These are phyloP conservation scores for Indicator indicator DNA, from an alignment of 2,113 vertebrate species.

Conservation along the genomic window DNA sequence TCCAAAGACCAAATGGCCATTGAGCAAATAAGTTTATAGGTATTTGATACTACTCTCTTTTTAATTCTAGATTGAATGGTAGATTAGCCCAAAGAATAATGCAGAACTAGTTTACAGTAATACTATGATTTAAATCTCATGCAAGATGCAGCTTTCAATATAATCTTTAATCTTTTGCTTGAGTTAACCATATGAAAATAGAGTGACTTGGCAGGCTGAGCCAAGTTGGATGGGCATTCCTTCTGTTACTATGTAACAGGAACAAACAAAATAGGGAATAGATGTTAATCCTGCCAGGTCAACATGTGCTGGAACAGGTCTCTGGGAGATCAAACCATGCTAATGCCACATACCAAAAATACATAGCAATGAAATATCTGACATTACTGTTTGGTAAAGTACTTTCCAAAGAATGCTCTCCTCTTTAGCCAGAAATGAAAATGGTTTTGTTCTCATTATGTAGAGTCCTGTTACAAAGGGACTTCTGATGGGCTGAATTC, in stretches of 20 bases:
- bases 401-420: not conserved
- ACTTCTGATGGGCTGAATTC: not conserved
- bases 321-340: not conserved
- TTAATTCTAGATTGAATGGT: not conserved
- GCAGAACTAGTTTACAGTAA: not conserved
- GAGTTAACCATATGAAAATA: not conserved
- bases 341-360: not conserved
- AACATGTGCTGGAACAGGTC: not conserved
- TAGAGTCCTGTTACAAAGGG: not conserved
- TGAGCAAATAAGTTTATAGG: not conserved
- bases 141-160: not conserved
- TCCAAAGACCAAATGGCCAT: not conserved
- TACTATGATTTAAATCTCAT: not conserved
- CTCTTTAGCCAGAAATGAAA: not conserved
- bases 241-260: slow-evolving; percentile 1
- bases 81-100: not conserved
- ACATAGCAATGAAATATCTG: not conserved
- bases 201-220: not conserved
- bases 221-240: not conserved
- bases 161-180: not conserved
- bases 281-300: not conserved
- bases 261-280: not conserved
- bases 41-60: not conserved
- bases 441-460: not conserved
- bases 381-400: not conserved